Evolutionary conservation across 2,888 invertebrate species (phyloP), one percentile per base, ranked within the genome.

Genomic region (Chaetogeoica ovagalla): DNA sequence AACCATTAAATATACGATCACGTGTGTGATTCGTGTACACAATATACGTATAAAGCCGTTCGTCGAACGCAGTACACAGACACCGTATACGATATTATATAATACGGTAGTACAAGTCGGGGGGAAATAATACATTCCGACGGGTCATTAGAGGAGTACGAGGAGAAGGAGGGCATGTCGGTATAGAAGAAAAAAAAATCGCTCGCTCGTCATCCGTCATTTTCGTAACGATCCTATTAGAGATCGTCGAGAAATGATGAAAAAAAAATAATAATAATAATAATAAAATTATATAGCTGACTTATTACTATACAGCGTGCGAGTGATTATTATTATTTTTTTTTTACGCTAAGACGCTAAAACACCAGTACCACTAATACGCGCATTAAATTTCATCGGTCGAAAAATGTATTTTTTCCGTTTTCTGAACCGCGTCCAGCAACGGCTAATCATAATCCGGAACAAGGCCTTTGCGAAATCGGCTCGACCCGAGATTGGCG

Each of bases 111-210:
- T 66, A 39, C 43, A n/a, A 75, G 63, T 74, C 66, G 43, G 43
- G 43, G 43, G 59, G 66, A 75, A 75, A 75, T 57, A n/a, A 69
- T 65, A 43, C 75, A 68, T 75, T 68, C 75, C 57, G 57, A 57
- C 57, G 43, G 66, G 66, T 75, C 75, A 75, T 75, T 75, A 75
- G n/a, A n/a, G n/a, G n/a, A n/a, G n/a, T n/a, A n/a, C n/a, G n/a
- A n/a, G 43, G 66, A 21, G 4, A 0, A 30, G 30, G 30, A 30
- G 30, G 4, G 23, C 11, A 19, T 17, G 65, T 2, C 65, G 23
- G 59, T 72, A 55, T n/a, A n/a, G n/a, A n/a, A n/a, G n/a, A 74
- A 65, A 65, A 74, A 65, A 30, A 30, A 30, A 30, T 30, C 30
- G 30, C 74, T 65, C 74, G 65, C 21, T 37, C 74, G 65, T 65